Evolutionary conservation across 2,797 vertebrate genomes (phyloP), one percentile per base, ranked within the genome.

Genomic region (Tenualosa thibaudeaui): DNA sequence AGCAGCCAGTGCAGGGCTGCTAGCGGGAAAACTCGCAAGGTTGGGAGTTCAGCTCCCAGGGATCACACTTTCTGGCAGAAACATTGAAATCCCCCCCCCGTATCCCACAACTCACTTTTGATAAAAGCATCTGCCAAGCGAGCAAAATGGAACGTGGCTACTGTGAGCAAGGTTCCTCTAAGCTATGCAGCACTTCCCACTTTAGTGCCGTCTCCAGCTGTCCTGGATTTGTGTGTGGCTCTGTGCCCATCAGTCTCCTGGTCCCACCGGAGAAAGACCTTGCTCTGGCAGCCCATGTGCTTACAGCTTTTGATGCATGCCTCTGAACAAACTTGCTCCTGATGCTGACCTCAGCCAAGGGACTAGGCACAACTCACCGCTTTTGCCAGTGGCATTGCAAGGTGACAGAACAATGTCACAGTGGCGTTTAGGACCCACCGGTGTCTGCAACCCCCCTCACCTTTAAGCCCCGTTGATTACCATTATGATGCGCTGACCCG

Each of bases 151-250:
- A 19, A 58, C 51, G 31, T 31, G 1, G 51, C 13, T 7, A 19
- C 56, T 58, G 56, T n/a, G 56, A 58, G 56, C 56, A n/a, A 58
- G 56, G 56, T 19, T 22, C 56, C 19, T 75, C 68, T 40, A 37
- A 17, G 68, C 68, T 43, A 5, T 40, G 68, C 68, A 40, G 13
- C 65, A 4, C 5, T 7, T 22, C 6, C 71, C 40, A 78, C 37
- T 78, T 46, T 46, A 46, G 71, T 22, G 40, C 40, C 19, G 71
- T 78, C 15, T 78, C 71, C 71, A 78, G 71, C 71, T 46, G 71
- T 46, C 71, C 71, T 78, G 71, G 71, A 78, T 78, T 46, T 78
- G 65, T 71, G 71, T 78, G 43, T 46, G 71, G 71, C 13, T 1
- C 17, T 15, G 0, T 78, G 71, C 71, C 71, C 71, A 78, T 78